phyloP scores from a whole-genome alignment of 2,797 vertebrate species.

The Lepilemur septentrionalis region DNA sequence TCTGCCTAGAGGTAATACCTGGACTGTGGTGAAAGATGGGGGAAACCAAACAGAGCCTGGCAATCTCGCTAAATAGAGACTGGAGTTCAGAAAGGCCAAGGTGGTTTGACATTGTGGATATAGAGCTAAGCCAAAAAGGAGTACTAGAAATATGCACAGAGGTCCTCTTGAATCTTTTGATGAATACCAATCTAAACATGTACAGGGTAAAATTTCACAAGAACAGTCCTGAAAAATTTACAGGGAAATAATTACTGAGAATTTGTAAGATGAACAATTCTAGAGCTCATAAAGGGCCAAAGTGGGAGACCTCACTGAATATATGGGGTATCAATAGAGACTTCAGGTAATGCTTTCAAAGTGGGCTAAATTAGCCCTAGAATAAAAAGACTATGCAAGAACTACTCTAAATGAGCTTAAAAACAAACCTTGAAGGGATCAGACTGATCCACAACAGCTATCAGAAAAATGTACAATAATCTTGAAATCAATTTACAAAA shows the following conservation, averaged over 20 bases:
- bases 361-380: conserved; percentile 6
- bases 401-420: not conserved
- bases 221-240: not conserved
- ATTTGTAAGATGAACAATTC: not conserved
- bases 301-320: conserved; percentile 10
- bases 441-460: not conserved
- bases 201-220: not conserved
- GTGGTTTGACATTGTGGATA: not conserved
- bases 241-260: not conserved
- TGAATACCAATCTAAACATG: not conserved
- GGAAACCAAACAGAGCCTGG: not conserved
- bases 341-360: conserved; percentile 4
- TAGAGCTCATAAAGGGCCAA: not conserved
- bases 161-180: conserved; percentile 2
- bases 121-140: not conserved
- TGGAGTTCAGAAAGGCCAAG: not conserved
- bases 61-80: not conserved
- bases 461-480: not conserved
- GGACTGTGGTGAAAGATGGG: not conserved
- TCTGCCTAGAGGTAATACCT: not conserved
- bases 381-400: not conserved
- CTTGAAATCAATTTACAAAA: not conserved
- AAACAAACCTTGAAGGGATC: not conserved
- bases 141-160: not conserved
- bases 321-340: not conserved